Conservation (phyloP, 2,113 vertebrate species). For the Ciconia boyciana region DNA sequence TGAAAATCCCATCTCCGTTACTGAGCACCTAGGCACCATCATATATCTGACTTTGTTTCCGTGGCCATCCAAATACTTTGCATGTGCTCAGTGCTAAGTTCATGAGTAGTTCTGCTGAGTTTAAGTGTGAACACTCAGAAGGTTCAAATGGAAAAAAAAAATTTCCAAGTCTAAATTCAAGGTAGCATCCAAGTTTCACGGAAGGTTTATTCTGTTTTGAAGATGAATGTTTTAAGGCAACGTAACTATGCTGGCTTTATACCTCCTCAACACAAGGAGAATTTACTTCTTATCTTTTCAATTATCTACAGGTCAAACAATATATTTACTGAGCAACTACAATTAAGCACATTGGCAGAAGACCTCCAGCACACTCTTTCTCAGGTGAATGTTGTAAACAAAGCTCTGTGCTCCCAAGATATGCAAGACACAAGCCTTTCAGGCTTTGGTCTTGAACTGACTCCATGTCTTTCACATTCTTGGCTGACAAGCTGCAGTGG, state of each 20-base stretch:
- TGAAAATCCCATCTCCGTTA: neutral
- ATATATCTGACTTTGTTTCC: neutral
- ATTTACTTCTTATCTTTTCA: neutral
- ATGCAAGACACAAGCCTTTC: neutral
- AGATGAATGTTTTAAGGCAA: neutral
- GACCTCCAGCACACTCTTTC: neutral
- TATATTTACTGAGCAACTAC: neutral
- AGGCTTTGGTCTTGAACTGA: neutral
- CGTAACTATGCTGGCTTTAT: neutral
- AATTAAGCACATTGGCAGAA: neutral
- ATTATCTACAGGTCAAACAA: neutral
- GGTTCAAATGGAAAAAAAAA: neutral
- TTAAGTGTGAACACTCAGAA: neutral
- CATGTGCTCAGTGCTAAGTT: neutral
- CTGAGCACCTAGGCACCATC: neutral
- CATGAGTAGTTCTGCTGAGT: neutral
- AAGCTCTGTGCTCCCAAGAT: neutral
- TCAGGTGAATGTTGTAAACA: neutral
- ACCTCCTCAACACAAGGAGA: neutral
- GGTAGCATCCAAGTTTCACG: neutral
- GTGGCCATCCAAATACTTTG: neutral
- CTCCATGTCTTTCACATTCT: neutral
- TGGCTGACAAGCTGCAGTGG: neutral
- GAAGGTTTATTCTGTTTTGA: neutral
- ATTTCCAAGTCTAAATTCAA: neutral